A percentile compares a stretch with the other conserved stretches of the same genome.
These are phyloP conservation scores for Helogale parvula DNA, from an alignment of 2,113 vertebrate species.

Conservation along the genomic window DNA sequence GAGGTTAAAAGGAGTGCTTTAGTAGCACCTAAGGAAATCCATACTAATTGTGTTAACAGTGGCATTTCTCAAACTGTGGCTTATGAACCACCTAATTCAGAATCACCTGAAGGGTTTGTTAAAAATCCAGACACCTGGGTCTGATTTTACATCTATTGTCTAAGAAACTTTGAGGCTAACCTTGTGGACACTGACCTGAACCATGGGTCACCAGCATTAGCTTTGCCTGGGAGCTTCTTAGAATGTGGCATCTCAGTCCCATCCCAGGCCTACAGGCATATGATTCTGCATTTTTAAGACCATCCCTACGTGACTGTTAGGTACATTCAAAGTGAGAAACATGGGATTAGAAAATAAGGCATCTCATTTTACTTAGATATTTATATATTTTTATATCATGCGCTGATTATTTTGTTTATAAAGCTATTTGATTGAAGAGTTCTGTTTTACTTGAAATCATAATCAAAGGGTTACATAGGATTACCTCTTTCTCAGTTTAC, in stretches of 20 bases:
- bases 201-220: neutral
- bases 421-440: neutral
- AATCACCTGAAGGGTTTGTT: neutral
- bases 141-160: neutral
- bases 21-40: neutral
- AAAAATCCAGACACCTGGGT: neutral
- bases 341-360: neutral
- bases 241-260: neutral
- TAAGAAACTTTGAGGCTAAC: neutral
- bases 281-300: neutral
- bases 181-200: neutral
- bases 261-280: neutral
- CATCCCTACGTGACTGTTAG: neutral
- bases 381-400: neutral
- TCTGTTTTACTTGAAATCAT: neutral
- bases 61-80: neutral
- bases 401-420: conserved; percentile 9
- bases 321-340: neutral
- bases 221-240: neutral
- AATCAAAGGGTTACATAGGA: neutral
- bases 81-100: neutral
- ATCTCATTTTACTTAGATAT: neutral
- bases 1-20: neutral
- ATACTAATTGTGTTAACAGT: neutral
- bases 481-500: neutral